phyloP scores from a whole-genome alignment of 2,888 invertebrate genomes.

The Amblyjoppa fuscipennis region DNA sequence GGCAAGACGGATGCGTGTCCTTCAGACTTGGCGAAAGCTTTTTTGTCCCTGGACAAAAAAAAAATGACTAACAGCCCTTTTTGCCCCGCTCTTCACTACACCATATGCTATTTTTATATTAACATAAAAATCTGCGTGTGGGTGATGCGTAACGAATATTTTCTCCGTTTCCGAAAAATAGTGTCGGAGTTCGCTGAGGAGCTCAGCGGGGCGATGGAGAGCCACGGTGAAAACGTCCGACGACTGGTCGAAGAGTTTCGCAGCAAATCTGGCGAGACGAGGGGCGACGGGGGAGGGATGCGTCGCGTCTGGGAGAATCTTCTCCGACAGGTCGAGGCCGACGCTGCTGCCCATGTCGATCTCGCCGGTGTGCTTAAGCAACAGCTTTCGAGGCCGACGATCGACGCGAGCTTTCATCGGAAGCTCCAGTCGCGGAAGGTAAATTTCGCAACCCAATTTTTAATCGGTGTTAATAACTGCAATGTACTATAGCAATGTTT shows the following conservation, averaged over 20 bases:
- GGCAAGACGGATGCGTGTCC: background rate
- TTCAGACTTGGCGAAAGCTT: too few relatives aligned
- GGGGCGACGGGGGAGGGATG: conserved; percentile 93
- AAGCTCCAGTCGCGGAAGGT: conserved; percentile 96
- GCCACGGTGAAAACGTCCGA: conserved; percentile 95
- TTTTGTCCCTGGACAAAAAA: background rate
- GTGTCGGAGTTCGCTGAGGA: conserved; percentile 97
- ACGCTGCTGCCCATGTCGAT: conserved; percentile 94
- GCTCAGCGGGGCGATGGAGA: conserved; percentile 95
- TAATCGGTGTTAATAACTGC: background rate
- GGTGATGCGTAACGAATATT: background rate
- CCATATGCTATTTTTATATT: too few relatives aligned
- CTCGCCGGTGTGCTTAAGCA: conserved; percentile 91
- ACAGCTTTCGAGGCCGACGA: conserved; percentile 92
- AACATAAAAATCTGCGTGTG: too few relatives aligned
- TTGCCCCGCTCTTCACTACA: background rate
- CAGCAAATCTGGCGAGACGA: conserved; percentile 93
- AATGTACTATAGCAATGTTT: too few relatives aligned
- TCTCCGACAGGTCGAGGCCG: conserved; percentile 95
- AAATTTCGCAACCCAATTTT: conserved; percentile 19
- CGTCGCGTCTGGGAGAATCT: conserved; percentile 97
- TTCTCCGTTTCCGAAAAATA: conserved; percentile 82
- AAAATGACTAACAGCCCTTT: background rate
- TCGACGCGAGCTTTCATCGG: conserved; percentile 95
- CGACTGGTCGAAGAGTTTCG: conserved; percentile 94